Evolutionary conservation across 2,113 vertebrate genomes (phyloP), one percentile per base, ranked within the genome.

Genomic region (Podarcis cretensis): DNA sequence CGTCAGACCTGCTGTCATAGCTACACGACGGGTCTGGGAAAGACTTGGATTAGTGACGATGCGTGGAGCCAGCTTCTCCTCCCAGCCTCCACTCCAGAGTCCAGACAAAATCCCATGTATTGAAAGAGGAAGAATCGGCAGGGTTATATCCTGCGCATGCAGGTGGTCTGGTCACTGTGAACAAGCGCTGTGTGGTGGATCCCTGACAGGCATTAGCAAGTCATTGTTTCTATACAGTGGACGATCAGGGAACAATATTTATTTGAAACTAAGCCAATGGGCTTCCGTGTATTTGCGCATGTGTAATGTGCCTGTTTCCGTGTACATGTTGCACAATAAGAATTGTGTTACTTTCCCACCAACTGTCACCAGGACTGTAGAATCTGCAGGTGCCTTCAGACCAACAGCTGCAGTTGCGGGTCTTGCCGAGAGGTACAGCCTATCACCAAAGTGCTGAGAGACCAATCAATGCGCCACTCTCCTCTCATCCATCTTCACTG

Each of bases 301-400:
- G 87, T 68, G 40, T 80, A 4, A 57, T 35, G 68, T 40, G 35
- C 59, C 30, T 6, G 13, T 54, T 63, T 76, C 59, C 66, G 16
- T 81, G 40, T 35, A 75, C n/a, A 0, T 0, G 0, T 77, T 54
- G 20, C 0, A 0, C 74, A 48, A 20, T 37, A 80, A 59, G 25
- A 18, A 27, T 0, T 0, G 48, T 81, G 68, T 86, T 86, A 90
- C 83, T 81, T 86, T 3, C 84, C 57, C 85, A 82, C 27, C 71
- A 69, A 6, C 21, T 43, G 80, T 80, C 71, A 86, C 80, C 57
- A 30, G 54, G 86, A 40, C 32, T 81, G 16, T 73, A 20, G 5
- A 0, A 1, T 89, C 20, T 78, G 48, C 89, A 83, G 77, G 80
- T 83, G 63, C 74, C 81, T 89, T 84, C 74, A 69, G 40, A 32